Evolutionary conservation across 2,888 invertebrate genomes (phyloP).

Genomic region (Callimorpha dominula): DNA sequence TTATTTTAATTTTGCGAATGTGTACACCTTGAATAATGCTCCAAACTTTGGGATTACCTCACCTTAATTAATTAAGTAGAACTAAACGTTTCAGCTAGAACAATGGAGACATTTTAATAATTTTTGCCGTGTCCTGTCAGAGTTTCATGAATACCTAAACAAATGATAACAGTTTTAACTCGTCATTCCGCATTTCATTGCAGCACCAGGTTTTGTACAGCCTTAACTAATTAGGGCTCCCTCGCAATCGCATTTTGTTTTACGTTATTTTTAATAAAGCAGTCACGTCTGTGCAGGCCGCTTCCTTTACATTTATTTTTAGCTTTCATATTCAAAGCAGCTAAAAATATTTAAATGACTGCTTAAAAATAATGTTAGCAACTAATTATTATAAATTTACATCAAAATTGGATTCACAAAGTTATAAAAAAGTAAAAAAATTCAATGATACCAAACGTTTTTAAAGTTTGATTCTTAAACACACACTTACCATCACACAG

Average conservation of each 20-base stretch:
- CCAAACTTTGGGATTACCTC: neutral
- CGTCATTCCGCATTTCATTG: conserved; percentile 44
- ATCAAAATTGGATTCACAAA: neutral
- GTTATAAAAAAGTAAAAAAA: neutral
- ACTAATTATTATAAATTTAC: neutral
- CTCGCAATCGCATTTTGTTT: conserved; percentile 62
- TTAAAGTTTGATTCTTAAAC: too few relatives aligned
- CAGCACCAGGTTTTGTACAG: conserved; percentile 47
- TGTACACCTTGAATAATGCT: neutral
- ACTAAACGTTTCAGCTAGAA: neutral
- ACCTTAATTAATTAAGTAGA: conserved; percentile 6
- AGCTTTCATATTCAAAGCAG: conserved; percentile 51
- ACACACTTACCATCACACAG: too few relatives aligned
- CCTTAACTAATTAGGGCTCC: conserved; percentile 63
- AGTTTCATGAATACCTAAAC: conserved; percentile 45
- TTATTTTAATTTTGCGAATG: neutral
- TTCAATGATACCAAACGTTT: too few relatives aligned
- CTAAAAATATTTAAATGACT: conserved; percentile 42
- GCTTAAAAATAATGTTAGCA: conserved; percentile 31
- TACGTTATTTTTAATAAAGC: conserved; percentile 62
- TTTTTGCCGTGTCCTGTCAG: conserved; percentile 10
- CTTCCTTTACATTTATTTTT: conserved; percentile 57
- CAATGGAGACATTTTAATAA: conserved; percentile 11
- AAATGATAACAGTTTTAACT: conserved; percentile 55
- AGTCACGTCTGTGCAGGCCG: conserved; percentile 60